Conservation (phyloP, 2,113 vertebrate genomes). For the Mirza zaza region DNA sequence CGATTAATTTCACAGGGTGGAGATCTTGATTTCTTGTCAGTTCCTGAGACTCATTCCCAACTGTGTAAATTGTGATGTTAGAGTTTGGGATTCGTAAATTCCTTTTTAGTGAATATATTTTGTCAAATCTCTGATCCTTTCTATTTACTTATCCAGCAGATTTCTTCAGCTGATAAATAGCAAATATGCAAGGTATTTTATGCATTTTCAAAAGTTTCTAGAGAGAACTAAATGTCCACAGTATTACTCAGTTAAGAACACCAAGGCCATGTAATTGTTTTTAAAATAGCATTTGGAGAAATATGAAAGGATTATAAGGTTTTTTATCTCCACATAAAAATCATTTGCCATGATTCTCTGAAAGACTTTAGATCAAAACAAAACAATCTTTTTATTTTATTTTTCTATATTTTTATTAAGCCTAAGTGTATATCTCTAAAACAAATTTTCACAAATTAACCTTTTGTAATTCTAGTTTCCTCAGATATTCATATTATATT, state of each 20-base stretch:
- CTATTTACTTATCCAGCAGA: slow-evolving; percentile 61
- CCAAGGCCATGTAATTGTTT: not conserved
- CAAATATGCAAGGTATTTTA: not conserved
- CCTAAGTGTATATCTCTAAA: not conserved
- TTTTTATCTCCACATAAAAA: not conserved
- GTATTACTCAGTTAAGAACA: not conserved
- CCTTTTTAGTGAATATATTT: slow-evolving; percentile 63
- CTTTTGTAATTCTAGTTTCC: not conserved
- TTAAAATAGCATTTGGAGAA: not conserved
- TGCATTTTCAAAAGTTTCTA: not conserved
- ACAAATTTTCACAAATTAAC: not conserved
- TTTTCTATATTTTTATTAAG: not conserved
- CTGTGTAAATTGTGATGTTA: slow-evolving; percentile 70
- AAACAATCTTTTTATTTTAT: not conserved
- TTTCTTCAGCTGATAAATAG: slow-evolving; percentile 36
- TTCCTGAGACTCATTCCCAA: slow-evolving; percentile 73
- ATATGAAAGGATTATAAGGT: not conserved
- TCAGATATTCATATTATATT: not conserved
- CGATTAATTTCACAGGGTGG: slow-evolving; percentile 75
- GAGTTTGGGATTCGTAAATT: slow-evolving; percentile 79
- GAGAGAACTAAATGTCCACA: not conserved
- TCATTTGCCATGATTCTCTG: not conserved
- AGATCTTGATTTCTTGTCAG: slow-evolving; percentile 66
- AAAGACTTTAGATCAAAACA: not conserved
- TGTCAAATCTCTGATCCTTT: slow-evolving; percentile 71